Conservation (phyloP, 2,113 vertebrate genomes). For the Epinephelus lanceolatus region DNA sequence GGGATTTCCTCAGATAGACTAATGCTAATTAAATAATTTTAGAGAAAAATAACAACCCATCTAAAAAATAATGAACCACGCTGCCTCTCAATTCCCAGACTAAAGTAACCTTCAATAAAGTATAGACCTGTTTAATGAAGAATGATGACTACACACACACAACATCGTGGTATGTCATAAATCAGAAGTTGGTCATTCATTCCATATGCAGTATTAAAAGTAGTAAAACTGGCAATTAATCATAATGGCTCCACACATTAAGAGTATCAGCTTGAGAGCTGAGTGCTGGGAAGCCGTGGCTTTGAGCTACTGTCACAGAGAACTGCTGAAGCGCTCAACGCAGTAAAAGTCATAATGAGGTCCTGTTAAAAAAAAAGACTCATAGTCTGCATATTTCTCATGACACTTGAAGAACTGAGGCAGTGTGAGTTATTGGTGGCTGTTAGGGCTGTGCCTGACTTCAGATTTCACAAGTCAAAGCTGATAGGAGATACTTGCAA, state of each 20-base stretch:
- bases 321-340: conserved; percentile 8
- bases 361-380: neutral
- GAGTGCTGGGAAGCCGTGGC: neutral
- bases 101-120: conserved; percentile 22
- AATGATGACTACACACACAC: conserved; percentile 26
- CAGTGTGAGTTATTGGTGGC: neutral
- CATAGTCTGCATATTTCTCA: conserved; percentile 39
- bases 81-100: neutral
- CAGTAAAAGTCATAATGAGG: conserved; percentile 34
- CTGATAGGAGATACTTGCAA: neutral
- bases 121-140: conserved; percentile 34
- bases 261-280: conserved; percentile 10
- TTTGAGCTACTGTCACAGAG: conserved; percentile 36
- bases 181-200: conserved; percentile 40
- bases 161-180: conserved; percentile 6
- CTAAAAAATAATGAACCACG: conserved; percentile 2
- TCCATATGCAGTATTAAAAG: conserved; percentile 24
- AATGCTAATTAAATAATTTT: neutral
- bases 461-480: neutral
- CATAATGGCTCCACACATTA: conserved; percentile 28
- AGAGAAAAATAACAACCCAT: conserved; percentile 12
- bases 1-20: neutral
- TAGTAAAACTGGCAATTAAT: conserved; percentile 56
- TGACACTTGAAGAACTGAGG: neutral
- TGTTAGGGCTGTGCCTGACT: neutral